Base-by-base conservation (phyloP, 1,140 invertebrate genomes). In the Maniola jurtina region DNA sequence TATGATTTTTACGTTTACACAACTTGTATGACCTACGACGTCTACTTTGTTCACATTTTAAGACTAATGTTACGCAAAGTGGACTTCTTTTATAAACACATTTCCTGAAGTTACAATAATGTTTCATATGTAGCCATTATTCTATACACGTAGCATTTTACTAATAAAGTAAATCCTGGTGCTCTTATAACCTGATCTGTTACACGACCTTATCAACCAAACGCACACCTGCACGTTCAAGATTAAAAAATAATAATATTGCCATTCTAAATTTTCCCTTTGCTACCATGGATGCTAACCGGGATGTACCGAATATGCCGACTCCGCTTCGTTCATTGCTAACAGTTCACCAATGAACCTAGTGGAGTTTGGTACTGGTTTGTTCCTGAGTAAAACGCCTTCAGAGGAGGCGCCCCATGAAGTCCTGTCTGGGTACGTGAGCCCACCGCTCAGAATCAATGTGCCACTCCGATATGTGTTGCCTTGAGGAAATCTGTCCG, bases 351-450 rank as follows among this genome's bases (percentile, higher is more conserved):
- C 96, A 81, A 96, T 96, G 92, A 96, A 96, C 93, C 93, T 97
- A 93, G 96, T 96, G 87, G 95, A 97, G 93, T 95, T 97, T 92
- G 95, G 96, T 89, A 95, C 95, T 78, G 95, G 95, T 90, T 93
- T 96, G 82, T 96, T 96, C 93, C 91, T 94, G 83, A 95, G 93
- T 93, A 97, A 96, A 93, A 96, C 95, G 73, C 95, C 96, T 77
- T 96, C 95, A 81, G 96, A 97, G 92, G 95, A 96, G 84, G 84
- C 84, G 76, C 85, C 88, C 57, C 86, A 86, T 56, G 90, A 91
- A 71, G 80, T 83, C 75, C 77, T 87, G 60, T 74, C 88, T 77
- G 91, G 91, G 91, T 92, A 92, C 80, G 89, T 91, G 80, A 75
- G 71, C 66, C 61, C 75, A 70, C 68, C 73, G 75, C 70, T 75